Conservation (phyloP, 2,888 invertebrate genomes). For the Pristionchus japonicus region DNA sequence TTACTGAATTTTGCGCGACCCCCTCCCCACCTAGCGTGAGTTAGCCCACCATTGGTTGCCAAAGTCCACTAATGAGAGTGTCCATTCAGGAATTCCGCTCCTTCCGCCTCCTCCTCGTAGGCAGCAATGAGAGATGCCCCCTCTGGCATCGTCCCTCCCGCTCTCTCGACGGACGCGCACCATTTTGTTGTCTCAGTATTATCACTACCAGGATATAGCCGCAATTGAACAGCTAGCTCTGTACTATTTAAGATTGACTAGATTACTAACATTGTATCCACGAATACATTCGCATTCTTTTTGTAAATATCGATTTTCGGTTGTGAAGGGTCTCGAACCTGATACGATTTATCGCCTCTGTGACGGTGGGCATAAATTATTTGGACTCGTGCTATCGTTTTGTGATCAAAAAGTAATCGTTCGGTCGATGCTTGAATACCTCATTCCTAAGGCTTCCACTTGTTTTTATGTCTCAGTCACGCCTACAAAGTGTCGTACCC, state of each 20-base stretch:
- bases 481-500: not conserved
- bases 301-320: constrained; percentile 39
- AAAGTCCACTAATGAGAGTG: not conserved
- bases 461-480: not conserved
- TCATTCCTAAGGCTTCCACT: not conserved
- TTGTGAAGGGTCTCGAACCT: not conserved
- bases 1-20: no score
- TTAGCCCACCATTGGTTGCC: no score
- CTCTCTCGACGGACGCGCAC: constrained; percentile 18
- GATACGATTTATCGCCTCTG: not conserved
- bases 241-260: not conserved
- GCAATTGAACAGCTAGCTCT: constrained; percentile 14
- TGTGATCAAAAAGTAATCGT: constrained; percentile 5
- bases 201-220: not conserved
- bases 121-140: not conserved
- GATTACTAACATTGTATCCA: not conserved
- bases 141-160: constrained; percentile 9
- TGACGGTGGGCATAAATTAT: constrained; percentile 35
- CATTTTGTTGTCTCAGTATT: constrained; percentile 26
- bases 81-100: constrained; percentile 52
- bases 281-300: not conserved
- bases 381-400: not conserved
- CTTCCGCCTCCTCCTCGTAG: constrained; percentile 60
- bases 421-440: not conserved
- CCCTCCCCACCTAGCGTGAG: no score